Base-by-base conservation (phyloP, 2,888 invertebrate species). In the Hecatera dysodea region DNA sequence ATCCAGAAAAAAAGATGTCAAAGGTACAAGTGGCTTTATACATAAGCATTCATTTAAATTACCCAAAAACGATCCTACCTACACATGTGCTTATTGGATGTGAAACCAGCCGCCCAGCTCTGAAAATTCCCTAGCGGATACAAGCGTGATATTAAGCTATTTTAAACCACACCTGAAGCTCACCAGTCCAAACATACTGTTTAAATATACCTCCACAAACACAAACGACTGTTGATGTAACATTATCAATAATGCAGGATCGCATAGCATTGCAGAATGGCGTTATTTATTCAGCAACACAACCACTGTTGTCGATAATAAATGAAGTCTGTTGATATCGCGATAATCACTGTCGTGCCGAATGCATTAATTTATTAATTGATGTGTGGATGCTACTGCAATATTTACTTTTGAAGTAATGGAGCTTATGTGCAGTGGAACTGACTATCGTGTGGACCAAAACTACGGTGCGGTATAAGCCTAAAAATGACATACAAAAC, bases 161-260 rank as follows among this genome's bases (percentile, higher is more conserved):
- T 2, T 33, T 36, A 52, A 1, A 36, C 19, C 19, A 55, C 46
- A 68, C 29, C 69, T 73, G 44, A 24, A 69, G 52, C 36, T 61
- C 44, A n/a, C 22, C 52, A 48, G 11, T 56, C 9, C 44, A 64
- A 64, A 56, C 19, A 50, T 12, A 12, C 22, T 55, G 50, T 68
- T 42, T 68, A 77, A 63, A 64, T 68, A 80, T 29, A 22, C 39
- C 39, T 17, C 5, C 12, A 44, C 27, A 50, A 48, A 61, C 27
- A 64, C 29, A 53, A 60, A 61, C 22, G 46, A 52, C 12, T 61
- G 81, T 76, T 81, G 77, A 81, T 50, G 63, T 64, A 53, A 53
- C 29, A n/a, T 19, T 53, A 77, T 79, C 29, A 77, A 77, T 77
- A 53, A 77, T 79, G 81, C 72, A 77, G 39, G 53, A 52, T 52